phyloP scores from a whole-genome alignment of 2,888 invertebrate genomes.

The Pandemis cinnamomeana region DNA sequence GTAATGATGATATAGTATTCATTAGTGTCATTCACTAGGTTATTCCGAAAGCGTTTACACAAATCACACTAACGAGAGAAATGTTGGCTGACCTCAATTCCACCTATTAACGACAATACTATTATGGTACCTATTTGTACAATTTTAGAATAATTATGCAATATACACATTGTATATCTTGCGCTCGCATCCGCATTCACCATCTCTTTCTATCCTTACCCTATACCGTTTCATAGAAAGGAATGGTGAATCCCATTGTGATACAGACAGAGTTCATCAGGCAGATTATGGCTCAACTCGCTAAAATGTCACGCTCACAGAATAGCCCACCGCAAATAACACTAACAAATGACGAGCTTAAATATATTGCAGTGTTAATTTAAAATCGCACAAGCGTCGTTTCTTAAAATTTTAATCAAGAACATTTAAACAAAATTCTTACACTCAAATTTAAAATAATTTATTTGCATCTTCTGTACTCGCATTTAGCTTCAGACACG shows the following conservation, averaged over 20 bases:
- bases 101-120: no score
- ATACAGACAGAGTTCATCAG: no score
- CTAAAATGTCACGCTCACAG: not conserved
- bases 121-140: no score
- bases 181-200: no score
- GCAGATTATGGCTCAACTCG: no score
- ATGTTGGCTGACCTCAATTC: no score
- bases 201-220: no score
- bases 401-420: slow-evolving; percentile 2
- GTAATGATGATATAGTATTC: not conserved
- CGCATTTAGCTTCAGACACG: slow-evolving; percentile 14
- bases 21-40: not conserved
- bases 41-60: not conserved
- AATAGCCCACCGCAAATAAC: not conserved
- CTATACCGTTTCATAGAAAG: no score
- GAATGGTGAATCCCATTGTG: no score
- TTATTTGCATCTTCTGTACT: slow-evolving; percentile 16
- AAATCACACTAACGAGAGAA: no score
- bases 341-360: not conserved
- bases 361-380: not conserved
- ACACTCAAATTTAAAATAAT: slow-evolving; percentile 18
- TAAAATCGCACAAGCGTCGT: not conserved
- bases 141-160: no score
- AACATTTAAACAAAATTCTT: slow-evolving; percentile 11
- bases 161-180: no score